Evolutionary conservation across 2,797 vertebrate genomes (phyloP), one percentile per base, ranked within the genome.

Genomic region (Acestrorhynchus altus): DNA sequence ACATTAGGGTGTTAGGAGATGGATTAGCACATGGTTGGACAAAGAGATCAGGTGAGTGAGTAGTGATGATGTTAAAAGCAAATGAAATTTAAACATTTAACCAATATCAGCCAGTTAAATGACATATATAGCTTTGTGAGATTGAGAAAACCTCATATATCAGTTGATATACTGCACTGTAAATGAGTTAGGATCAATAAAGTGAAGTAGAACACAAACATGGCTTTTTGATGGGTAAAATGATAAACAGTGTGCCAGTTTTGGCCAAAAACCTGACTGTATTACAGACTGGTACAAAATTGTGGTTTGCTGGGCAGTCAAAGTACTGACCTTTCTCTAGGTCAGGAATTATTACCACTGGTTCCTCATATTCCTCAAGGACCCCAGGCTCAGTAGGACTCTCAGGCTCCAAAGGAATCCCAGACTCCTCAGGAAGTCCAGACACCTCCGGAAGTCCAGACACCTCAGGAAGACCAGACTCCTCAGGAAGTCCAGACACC

Each of bases 261-360:
- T 61, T 11, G 52, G 20, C 71, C 49, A 12, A 61, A 67, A 60
- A 18, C 4, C 60, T n/a, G 7, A 0, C 16, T 16, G 8, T 49
- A 24, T n/a, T 16, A 20, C 7, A 35, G 16, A 13, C 39, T 28
- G 49, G 20, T 28, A 72, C 15, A 15, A 72, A 56, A 59, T 54
- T 6, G 22, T 72, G 15, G 44, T 71, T 42, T 51, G 28, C 46
- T 31, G 49, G 57, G 24, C 54, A 65, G 26, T 63, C 35, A 70
- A 84, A 44, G 84, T 92, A 94, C 93, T 94, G 90, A 94, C 93
- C 93, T 93, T 90, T 47, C 65, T 83, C 84, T 86, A 63, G 70
- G 74, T 79, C 81, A 80, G 89, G 87, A 46, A 89, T 60, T 76
- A 91, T 76, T 73, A 83, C 20, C 20, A 51, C 80, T 76, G 70